These are phyloP conservation scores for Alligator mississippiensis DNA, from an alignment of 2,113 vertebrate genomes.

Conservation along the genomic window DNA sequence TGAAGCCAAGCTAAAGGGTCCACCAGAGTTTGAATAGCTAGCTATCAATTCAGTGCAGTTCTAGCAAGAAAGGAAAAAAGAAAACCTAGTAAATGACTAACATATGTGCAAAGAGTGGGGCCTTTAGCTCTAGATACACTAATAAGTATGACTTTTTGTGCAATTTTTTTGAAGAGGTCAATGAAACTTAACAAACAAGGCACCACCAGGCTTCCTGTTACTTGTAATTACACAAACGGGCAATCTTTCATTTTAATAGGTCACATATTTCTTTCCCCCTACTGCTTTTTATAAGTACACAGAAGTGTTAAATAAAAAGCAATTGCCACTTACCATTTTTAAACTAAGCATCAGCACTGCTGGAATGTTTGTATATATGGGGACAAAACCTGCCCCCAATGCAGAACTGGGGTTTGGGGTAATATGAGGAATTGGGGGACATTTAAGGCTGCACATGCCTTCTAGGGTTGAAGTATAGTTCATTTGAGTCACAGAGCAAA, in stretches of 20 bases:
- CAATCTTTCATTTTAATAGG: constrained; percentile 71
- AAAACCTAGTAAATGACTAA: constrained; percentile 51
- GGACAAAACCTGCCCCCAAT: constrained; percentile 39
- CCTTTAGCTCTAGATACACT: constrained; percentile 46
- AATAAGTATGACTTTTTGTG: constrained; percentile 64
- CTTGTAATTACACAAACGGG: constrained; percentile 68
- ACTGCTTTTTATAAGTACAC: constrained; percentile 44
- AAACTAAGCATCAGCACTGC: constrained; percentile 56
- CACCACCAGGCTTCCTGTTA: constrained; percentile 63
- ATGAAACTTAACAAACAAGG: constrained; percentile 65
- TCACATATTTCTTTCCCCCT: constrained; percentile 38
- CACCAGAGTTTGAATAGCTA: constrained; percentile 53
- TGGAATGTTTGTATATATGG: constrained; percentile 29
- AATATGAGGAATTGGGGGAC: not conserved
- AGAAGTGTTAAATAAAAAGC: not conserved
- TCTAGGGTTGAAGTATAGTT: not conserved
- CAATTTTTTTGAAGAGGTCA: constrained; percentile 53
- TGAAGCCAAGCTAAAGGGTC: constrained; percentile 66
- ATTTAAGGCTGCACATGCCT: not conserved
- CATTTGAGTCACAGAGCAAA: not conserved
- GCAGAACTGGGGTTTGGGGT: too few relatives aligned
- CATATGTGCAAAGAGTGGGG: constrained; percentile 56
- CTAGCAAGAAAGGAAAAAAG: not conserved
- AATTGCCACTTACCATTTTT: constrained; percentile 48
- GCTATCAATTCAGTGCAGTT: constrained; percentile 64